Conservation (phyloP, 2,888 invertebrate genomes). For the Lydus trimaculatus region DNA sequence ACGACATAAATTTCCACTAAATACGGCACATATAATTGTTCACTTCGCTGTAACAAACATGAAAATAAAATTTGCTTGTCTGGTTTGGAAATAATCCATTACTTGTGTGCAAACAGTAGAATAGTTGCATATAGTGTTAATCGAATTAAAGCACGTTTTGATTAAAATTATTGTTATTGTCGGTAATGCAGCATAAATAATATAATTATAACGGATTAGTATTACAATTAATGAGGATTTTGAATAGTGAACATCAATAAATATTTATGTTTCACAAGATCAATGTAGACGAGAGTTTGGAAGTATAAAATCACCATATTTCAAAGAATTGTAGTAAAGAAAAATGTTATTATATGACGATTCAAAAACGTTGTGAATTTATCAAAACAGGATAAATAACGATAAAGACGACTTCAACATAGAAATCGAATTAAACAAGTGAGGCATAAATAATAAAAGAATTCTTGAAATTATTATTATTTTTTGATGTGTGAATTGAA, state of each 20-base stretch:
- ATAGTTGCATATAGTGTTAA: not conserved
- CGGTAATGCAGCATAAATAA: not conserved
- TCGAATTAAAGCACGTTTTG: not conserved
- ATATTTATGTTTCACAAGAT: not conserved
- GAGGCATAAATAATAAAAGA: not conserved
- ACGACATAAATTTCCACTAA: too few relatives aligned
- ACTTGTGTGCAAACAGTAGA: not conserved
- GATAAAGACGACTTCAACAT: not conserved
- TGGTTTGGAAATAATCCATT: not conserved
- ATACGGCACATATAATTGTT: not conserved
- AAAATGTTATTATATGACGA: not conserved
- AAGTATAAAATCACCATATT: constrained; percentile 20
- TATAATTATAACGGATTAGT: not conserved
- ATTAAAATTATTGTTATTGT: not conserved
- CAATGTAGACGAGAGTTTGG: constrained; percentile 9
- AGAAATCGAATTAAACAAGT: not conserved
- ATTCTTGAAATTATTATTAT: not conserved
- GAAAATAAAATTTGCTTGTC: not conserved
- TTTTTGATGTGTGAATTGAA: too few relatives aligned
- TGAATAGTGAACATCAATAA: not conserved
- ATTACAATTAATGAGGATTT: not conserved
- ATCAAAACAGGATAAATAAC: not conserved
- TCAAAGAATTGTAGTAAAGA: not conserved
- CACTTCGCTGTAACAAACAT: not conserved
- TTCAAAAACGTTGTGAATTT: not conserved